Evolutionary conservation across 2,113 vertebrate species (phyloP), one percentile per base, ranked within the genome.

Genomic region (Aviceda subcristata): DNA sequence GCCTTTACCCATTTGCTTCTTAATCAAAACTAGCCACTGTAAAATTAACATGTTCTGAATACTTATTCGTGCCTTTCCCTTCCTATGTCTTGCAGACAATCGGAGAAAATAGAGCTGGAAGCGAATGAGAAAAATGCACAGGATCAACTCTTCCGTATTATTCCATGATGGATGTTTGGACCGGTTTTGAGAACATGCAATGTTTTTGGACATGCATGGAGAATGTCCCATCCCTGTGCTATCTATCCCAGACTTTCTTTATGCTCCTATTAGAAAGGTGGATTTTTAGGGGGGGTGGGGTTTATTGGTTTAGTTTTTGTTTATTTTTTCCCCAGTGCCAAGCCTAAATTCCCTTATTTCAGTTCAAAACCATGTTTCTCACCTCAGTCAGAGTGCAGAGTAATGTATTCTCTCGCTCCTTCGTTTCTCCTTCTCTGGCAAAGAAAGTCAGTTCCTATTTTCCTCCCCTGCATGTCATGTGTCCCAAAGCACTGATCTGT

Each of bases 201-300:
- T 53, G 32, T 0, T 89, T 88, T 76, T 76, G 36, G 48, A 51
- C 5, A 24, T 16, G 18, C 2, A 22, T 34, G 15, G 13, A 56
- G 14, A 60, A 67, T 34, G 30, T 46, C 3, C 7, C 15, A 64
- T 38, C 15, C 4, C 20, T 73, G 5, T 38, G 26, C 20, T 41
- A 15, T 55, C 11, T 73, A 34, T 18, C 8, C 13, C 45, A 81
- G 30, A 57, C 19, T 62, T 84, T 26, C 12, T 17, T 50, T 38
- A 46, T 43, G 17, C 2, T 59, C 16, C 19, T 55, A 5, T 67
- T 15, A 57, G 27, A 66, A 66, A 66, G 3, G 8, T 29, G 23
- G 1, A 1, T 45, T 71, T 45, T 46, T 11, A 2, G 4, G 1
- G 7, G 2, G 2, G 0, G 1, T 23, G 21, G 21, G 9, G 3